A percentile compares a stretch with the other conserved stretches of the same genome.
These are phyloP conservation scores for Drosophila pseudoobscura DNA, from an alignment of 1,140 invertebrate species.

Conservation along the genomic window DNA sequence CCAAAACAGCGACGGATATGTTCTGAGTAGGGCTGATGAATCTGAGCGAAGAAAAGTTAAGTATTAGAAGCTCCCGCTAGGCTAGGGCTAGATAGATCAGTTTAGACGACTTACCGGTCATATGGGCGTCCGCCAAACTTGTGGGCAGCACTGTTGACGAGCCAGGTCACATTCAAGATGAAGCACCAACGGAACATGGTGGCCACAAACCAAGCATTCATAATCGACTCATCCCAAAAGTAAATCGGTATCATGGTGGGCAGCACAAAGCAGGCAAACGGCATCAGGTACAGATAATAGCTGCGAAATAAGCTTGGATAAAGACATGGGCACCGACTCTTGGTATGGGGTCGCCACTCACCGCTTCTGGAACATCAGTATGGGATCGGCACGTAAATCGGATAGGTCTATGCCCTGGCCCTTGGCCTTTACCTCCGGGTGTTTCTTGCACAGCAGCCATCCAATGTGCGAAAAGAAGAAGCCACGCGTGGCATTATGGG, in stretches of 20 bases:
- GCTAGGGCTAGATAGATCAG: background rate
- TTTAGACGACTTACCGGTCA: constrained; percentile 88
- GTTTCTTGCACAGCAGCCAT: constrained; percentile 96
- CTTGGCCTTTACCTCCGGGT: constrained; percentile 94
- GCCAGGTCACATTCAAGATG: constrained; percentile 96
- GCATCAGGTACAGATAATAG: constrained; percentile 92
- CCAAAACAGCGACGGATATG: constrained; percentile 87
- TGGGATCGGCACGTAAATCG: constrained; percentile 94
- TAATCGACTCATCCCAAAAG: constrained; percentile 92
- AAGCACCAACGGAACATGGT: constrained; percentile 93
- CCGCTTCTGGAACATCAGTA: constrained; percentile 94
- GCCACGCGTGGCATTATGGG: constrained; percentile 96
- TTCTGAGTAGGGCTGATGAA: constrained; percentile 91
- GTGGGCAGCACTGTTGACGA: constrained; percentile 97
- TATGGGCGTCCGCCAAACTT: constrained; percentile 96
- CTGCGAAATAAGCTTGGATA: constrained; percentile 84
- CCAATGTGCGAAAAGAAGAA: constrained; percentile 99
- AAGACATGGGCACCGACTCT: background rate
- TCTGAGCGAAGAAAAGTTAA: constrained; percentile 76
- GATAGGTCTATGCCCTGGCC: constrained; percentile 93
- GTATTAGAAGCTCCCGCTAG: background rate
- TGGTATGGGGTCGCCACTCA: constrained; percentile 75
- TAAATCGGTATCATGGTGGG: constrained; percentile 93
- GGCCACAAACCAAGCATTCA: constrained; percentile 92
- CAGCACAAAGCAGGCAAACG: constrained; percentile 92